A percentile compares a stretch with the other conserved stretches of the same genome.
Evolutionary conservation across 2,797 vertebrate genomes (phyloP).

Genomic region (Sebastes paucispinis): DNA sequence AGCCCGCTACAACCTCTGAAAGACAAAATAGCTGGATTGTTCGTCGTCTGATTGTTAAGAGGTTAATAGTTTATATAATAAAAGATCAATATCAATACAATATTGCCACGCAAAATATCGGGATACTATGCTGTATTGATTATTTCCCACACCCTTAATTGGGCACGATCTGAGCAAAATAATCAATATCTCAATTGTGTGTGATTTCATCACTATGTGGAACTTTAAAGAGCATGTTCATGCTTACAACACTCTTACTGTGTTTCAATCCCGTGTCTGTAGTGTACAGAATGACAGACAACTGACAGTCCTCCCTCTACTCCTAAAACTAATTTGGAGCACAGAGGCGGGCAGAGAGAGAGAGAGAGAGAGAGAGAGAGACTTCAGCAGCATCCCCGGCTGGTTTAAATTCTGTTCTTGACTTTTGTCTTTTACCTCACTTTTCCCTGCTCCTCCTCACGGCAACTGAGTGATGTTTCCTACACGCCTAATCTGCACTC

Average conservation of each 20-base stretch:
- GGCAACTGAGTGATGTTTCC: constrained; percentile 79
- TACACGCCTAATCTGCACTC: constrained; percentile 80
- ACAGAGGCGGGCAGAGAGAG: constrained; percentile 9
- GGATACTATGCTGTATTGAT: too few relatives aligned
- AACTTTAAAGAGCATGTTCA: constrained; percentile 21
- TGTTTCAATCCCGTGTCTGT: constrained; percentile 22
- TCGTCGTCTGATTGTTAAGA: too few relatives aligned
- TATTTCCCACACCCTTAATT: too few relatives aligned
- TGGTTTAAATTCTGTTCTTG: constrained; percentile 80
- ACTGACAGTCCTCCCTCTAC: constrained; percentile 35
- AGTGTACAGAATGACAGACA: constrained; percentile 58
- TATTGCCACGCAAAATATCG: too few relatives aligned
- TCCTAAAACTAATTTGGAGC: constrained; percentile 63
- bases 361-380: constrained; percentile 30
- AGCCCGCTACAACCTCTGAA: too few relatives aligned
- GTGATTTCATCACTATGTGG: not conserved
- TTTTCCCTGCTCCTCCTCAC: constrained; percentile 46
- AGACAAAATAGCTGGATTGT: too few relatives aligned
- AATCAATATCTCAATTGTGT: constrained; percentile 12
- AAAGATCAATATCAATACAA: too few relatives aligned
- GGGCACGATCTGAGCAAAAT: not conserved
- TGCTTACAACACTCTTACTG: not conserved
- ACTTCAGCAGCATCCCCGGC: constrained; percentile 61
- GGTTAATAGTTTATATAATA: too few relatives aligned
- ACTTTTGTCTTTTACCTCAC: constrained; percentile 71